Percentiles rank a stretch among this genome's conserved stretches.
phyloP scores from a whole-genome alignment of 37 sponge, comb jelly and placozoan species.

The Agelas oroides region DNA sequence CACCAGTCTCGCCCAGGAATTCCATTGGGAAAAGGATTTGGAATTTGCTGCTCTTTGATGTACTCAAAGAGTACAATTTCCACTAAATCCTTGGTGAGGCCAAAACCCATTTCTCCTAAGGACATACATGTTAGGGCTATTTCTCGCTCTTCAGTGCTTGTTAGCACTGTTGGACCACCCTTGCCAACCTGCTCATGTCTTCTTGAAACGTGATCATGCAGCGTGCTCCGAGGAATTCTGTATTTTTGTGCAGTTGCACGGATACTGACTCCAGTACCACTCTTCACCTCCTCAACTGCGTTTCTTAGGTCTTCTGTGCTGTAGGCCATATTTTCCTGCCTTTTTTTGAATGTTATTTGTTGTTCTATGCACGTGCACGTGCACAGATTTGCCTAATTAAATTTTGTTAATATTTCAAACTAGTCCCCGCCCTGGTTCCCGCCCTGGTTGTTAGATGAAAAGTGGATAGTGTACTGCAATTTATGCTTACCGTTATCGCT shows the following conservation, averaged over 20 bases:
- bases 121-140: slow-evolving; percentile 29
- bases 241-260: not conserved
- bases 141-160: slow-evolving; percentile 43
- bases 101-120: slow-evolving; percentile 10
- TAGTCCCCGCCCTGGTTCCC: too few relatives aligned
- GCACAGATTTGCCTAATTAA: not conserved
- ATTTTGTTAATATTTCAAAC: too few relatives aligned
- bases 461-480: too few relatives aligned
- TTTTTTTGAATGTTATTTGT: not conserved
- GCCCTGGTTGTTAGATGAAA: too few relatives aligned
- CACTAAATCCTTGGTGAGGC: not conserved
- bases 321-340: not conserved
- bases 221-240: slow-evolving; percentile 2
- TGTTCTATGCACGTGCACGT: not conserved
- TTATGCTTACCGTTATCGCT: too few relatives aligned
- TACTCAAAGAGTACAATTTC: slow-evolving; percentile 10
- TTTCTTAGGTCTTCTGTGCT: not conserved
- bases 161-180: too few relatives aligned
- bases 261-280: not conserved
- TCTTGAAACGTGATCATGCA: not conserved
- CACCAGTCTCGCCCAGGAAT: slow-evolving; percentile 34
- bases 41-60: not conserved
- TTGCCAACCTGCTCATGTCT: too few relatives aligned
- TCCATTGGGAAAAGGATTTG: not conserved
- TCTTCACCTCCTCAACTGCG: not conserved